Base-by-base conservation (phyloP, 1,140 invertebrate species). In the Rhyacophila brunnea region DNA sequence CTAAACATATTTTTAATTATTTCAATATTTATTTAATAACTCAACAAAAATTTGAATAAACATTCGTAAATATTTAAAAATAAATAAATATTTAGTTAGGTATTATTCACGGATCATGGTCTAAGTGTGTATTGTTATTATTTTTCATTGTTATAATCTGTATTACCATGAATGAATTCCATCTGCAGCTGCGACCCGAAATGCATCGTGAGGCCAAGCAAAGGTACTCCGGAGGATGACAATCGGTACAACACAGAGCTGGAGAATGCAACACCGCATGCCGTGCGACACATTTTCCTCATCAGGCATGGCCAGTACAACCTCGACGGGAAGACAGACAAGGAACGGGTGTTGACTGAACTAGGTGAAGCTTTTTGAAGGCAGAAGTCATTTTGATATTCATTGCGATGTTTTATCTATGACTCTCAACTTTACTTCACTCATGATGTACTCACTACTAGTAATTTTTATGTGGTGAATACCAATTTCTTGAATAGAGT, bases 271-370 rank as follows among this genome's bases (percentile, higher is more conserved):
- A 88, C 81, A 60, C 75, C 92, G 1, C 93, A 83, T 70, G 88
- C 88, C 2, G 81, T 84, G 0, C 78, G 96, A 32, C 90, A 98
- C 73, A 71, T 99, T 23, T 83, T 99, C 63, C 81, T 99, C 5
- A 90, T 99, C 61, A 82, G 96, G 32, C 96, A 99, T 79, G 96
- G 96, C 0, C 95, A 99, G 70, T 99, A 98, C 70, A 85, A 94
- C 64, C 68, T 87, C 15, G 75, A 82, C 18, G 93, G 89, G 1
- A 74, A 78, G 38, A 82, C 73, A 13, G 95, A 97, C 73, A 74
- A 80, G n/a, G 87, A 93, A 23, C 82, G 88, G 69, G 77, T 76
- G 44, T 80, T 98, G 1, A 98, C 95, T 6, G 79, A 85, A 43
- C 77, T 96, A 62, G 92, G 92, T n/a, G n/a, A n/a, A n/a, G n/a